These are phyloP conservation scores for Myiozetetes cayanensis DNA, from an alignment of 2,113 vertebrate genomes.

Conservation along the genomic window DNA sequence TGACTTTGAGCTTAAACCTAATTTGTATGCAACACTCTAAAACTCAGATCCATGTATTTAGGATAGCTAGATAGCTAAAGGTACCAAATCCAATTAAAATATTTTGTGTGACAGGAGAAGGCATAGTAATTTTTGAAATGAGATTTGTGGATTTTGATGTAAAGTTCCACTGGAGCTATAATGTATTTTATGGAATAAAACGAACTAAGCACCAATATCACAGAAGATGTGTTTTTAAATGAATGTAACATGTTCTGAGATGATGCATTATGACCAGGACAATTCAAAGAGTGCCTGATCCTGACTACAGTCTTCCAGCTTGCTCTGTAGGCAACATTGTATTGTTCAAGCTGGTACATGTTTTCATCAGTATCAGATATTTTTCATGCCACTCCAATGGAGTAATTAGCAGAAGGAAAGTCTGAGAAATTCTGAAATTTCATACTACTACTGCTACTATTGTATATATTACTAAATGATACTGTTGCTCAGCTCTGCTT, in stretches of 20 bases:
- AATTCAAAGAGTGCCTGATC: background rate
- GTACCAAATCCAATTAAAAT: background rate
- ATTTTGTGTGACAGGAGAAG: background rate
- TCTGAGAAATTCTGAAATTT: background rate
- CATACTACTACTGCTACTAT: background rate
- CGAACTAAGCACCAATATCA: background rate
- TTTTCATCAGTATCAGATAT: background rate
- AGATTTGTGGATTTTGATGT: background rate
- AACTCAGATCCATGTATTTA: background rate
- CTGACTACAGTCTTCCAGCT: background rate
- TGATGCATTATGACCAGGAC: too few relatives aligned
- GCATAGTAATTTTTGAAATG: background rate
- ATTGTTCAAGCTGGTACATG: background rate
- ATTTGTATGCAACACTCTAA: background rate
- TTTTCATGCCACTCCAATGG: background rate
- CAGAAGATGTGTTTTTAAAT: background rate
- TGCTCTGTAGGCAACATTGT: background rate
- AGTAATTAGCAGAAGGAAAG: background rate
- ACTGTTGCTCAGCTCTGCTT: background rate
- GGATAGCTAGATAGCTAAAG: background rate
- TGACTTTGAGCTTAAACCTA: background rate
- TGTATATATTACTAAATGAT: background rate
- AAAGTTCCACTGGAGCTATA: background rate
- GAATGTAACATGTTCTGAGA: background rate
- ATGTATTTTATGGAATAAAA: background rate